Evolutionary conservation across 2,888 invertebrate species (phyloP), one percentile per base, ranked within the genome.

Genomic region (Leptopilina drosophilae): DNA sequence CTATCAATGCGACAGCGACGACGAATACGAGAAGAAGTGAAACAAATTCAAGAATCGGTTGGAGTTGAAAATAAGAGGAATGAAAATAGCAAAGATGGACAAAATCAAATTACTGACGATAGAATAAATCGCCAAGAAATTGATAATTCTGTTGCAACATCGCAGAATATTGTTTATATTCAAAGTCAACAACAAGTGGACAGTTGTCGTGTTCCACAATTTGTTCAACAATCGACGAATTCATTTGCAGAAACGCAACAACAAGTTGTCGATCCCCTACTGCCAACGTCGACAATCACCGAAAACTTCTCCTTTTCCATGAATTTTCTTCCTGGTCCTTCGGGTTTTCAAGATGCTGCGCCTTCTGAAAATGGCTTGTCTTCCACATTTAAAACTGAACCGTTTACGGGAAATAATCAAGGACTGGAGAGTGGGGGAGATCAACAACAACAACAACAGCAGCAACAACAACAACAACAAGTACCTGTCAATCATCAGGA

Each of bases 21-120:
- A 56, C 33, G 73, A 73, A 73, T 73, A 56, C 26, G 73, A 5
- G 33, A 56, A n/a, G 56, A 73, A 73, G 33, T 73, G n/a, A 73
- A 26, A 33, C 49, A 56, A 0, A 73, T 73, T n/a, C 73, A 56
- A 33, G 56, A 73, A 33, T 73, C 73, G 4, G 69, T 33, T 8
- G 53, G 26, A 14, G 53, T 33, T 56, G 73, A 73, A 33, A 56
- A 2, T 9, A 73, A 73, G n/a, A 14, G 33, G 40, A n/a, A 73
- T 33, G n/a, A 73, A 56, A 33, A 4, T 9, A 7, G 1, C 6
- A 26, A 14, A 14, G 69, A 53, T 12, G 12, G 33, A 7, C 40
- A 56, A 56, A 33, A 53, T 33, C 33, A 5, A 5, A 56, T 3
- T n/a, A 8, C 5, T 26, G 53, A 14, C 11, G n/a, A 69, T 26